These are phyloP conservation scores for Argyrosomus japonicus DNA, from an alignment of 2,113 vertebrate genomes.

Conservation along the genomic window DNA sequence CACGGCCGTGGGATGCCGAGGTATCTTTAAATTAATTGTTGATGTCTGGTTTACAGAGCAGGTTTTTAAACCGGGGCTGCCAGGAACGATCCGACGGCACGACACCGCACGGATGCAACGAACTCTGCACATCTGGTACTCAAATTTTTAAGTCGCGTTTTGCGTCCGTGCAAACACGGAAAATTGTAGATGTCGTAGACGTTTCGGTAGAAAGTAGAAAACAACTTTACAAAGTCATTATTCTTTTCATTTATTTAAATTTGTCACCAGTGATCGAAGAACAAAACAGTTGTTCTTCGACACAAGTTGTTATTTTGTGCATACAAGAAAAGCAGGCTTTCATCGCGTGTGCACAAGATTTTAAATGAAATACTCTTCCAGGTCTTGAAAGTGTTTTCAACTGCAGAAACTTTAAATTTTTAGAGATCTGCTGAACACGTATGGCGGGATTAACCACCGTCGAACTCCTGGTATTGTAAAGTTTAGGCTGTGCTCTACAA, in stretches of 20 bases:
- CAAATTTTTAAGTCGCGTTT: too few relatives aligned
- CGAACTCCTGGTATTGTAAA: background rate
- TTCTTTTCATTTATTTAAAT: too few relatives aligned
- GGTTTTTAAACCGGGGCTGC: too few relatives aligned
- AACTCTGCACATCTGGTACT: constrained; percentile 12
- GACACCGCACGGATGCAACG: background rate
- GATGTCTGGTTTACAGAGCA: background rate
- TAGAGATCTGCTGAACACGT: too few relatives aligned
- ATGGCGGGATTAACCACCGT: background rate
- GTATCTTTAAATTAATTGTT: constrained; percentile 2
- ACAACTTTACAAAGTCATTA: background rate
- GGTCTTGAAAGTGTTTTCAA: too few relatives aligned
- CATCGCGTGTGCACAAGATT: background rate
- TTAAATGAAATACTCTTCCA: too few relatives aligned
- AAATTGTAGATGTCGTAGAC: background rate
- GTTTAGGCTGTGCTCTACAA: too few relatives aligned
- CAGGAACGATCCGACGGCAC: too few relatives aligned
- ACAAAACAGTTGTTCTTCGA: too few relatives aligned
- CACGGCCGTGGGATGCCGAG: background rate
- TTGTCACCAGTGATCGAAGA: too few relatives aligned
- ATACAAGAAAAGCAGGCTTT: background rate
- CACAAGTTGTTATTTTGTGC: background rate
- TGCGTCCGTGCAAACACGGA: background rate
- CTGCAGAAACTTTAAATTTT: too few relatives aligned
- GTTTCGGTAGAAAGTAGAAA: background rate